Conservation (phyloP, 2,888 invertebrate genomes). For the Drosophila borborema region DNA sequence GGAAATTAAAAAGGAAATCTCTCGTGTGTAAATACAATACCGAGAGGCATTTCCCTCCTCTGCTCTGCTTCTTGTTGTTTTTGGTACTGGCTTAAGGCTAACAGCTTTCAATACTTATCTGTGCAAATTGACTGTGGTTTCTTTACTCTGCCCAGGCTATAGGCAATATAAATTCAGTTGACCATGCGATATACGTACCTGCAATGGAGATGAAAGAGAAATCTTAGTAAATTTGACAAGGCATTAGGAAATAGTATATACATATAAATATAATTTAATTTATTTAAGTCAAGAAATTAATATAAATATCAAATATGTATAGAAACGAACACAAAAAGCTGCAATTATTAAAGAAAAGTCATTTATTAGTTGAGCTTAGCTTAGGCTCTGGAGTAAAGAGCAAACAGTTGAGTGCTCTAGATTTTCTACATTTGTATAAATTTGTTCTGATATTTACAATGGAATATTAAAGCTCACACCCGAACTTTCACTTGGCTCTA, state of each 20-base stretch:
- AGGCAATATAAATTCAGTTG: conserved; percentile 8
- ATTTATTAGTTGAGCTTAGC: neutral
- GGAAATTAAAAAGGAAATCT: conserved; percentile 69
- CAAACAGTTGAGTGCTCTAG: too few relatives aligned
- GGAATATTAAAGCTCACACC: neutral
- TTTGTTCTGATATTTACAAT: too few relatives aligned
- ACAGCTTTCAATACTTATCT: conserved; percentile 60
- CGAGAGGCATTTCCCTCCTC: neutral
- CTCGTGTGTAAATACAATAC: conserved; percentile 48
- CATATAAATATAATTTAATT: too few relatives aligned
- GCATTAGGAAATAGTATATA: neutral
- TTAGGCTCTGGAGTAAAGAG: neutral
- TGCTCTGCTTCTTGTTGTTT: neutral
- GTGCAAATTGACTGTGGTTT: conserved; percentile 31
- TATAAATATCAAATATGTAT: neutral
- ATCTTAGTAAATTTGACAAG: conserved; percentile 1
- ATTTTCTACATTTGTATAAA: too few relatives aligned
- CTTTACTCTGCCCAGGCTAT: neutral
- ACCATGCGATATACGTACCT: conserved; percentile 55
- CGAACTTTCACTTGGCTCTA: neutral
- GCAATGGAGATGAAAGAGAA: conserved; percentile 38
- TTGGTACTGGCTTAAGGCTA: conserved; percentile 33
- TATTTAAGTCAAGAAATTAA: neutral
- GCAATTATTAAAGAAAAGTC: neutral
- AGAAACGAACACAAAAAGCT: neutral